Percentiles rank a stretch among this genome's conserved stretches.
phyloP scores from a whole-genome alignment of 2,888 invertebrate species.

The Eupsilia transversa region DNA sequence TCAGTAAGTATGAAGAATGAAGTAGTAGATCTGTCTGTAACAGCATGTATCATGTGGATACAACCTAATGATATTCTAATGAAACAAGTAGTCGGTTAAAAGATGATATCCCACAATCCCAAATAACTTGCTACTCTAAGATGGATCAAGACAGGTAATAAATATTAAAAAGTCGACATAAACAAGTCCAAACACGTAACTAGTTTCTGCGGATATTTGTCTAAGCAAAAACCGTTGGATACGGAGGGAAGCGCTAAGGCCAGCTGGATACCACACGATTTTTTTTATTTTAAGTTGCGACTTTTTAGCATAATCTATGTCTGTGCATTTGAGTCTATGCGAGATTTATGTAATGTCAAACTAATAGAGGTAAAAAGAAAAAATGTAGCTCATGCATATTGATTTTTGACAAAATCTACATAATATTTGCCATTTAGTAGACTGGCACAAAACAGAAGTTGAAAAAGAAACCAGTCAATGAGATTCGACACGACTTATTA shows the following conservation, averaged over 20 bases:
- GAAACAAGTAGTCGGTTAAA: conserved; percentile 48
- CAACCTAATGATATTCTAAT: conserved; percentile 35
- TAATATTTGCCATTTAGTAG: not conserved
- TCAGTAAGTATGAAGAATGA: not conserved
- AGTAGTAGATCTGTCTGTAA: not conserved
- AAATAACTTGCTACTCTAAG: conserved; percentile 52
- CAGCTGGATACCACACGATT: conserved; percentile 42
- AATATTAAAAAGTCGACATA: conserved; percentile 85
- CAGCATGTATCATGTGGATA: not conserved
- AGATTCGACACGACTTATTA: not conserved
- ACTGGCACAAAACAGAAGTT: not conserved
- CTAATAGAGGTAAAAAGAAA: conserved; percentile 26
- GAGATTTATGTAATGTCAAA: conserved; percentile 51
- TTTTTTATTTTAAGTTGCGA: conserved; percentile 16
- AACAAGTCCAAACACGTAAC: conserved; percentile 86
- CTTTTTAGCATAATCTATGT: conserved; percentile 31
- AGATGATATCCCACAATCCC: conserved; percentile 19
- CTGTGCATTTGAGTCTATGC: conserved; percentile 39
- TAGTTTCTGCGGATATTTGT: conserved; percentile 89
- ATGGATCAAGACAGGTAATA: conserved; percentile 76
- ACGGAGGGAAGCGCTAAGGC: conserved; percentile 78
- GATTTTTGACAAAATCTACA: not conserved
- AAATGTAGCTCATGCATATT: conserved; percentile 24
- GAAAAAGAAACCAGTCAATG: conserved; percentile 15
- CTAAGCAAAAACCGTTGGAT: conserved; percentile 85